phyloP scores from a whole-genome alignment of 2,113 vertebrate species.

The Xyliphius kryptos region DNA sequence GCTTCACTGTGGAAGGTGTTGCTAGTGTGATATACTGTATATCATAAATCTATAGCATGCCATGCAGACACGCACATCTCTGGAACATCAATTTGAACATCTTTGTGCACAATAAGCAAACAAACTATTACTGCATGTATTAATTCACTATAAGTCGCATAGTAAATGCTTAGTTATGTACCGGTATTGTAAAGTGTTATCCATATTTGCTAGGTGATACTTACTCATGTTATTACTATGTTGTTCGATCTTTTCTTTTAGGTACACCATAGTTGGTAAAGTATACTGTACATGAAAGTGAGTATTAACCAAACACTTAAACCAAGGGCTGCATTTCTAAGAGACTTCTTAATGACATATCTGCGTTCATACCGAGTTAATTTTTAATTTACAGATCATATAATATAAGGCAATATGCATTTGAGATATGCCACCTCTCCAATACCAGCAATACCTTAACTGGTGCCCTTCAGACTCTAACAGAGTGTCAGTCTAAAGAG shows the following conservation, averaged over 20 bases:
- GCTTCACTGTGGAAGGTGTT: too few relatives aligned
- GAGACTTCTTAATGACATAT: constrained; percentile 3
- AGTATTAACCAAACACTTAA: constrained; percentile 5
- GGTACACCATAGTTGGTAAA: constrained; percentile 31
- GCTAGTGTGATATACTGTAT: constrained; percentile 1
- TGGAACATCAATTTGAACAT: background rate
- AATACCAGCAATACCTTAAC: constrained; percentile 12
- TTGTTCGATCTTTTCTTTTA: too few relatives aligned
- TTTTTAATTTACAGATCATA: background rate
- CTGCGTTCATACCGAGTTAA: background rate
- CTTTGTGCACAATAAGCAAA: too few relatives aligned
- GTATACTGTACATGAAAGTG: background rate
- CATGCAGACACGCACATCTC: background rate
- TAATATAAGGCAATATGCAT: constrained; percentile 10
- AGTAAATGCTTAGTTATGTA: too few relatives aligned
- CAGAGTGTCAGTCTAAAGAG: constrained; percentile 35
- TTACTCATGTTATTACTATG: background rate
- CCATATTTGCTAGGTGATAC: background rate
- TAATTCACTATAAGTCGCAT: background rate
- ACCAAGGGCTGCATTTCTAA: constrained; percentile 10
- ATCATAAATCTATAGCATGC: constrained; percentile 12
- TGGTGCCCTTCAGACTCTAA: constrained; percentile 16
- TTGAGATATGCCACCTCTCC: background rate
- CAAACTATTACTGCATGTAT: too few relatives aligned
- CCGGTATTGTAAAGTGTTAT: too few relatives aligned